Conservation (phyloP, 1,140 invertebrate species). For the Meteorus sp. region DNA sequence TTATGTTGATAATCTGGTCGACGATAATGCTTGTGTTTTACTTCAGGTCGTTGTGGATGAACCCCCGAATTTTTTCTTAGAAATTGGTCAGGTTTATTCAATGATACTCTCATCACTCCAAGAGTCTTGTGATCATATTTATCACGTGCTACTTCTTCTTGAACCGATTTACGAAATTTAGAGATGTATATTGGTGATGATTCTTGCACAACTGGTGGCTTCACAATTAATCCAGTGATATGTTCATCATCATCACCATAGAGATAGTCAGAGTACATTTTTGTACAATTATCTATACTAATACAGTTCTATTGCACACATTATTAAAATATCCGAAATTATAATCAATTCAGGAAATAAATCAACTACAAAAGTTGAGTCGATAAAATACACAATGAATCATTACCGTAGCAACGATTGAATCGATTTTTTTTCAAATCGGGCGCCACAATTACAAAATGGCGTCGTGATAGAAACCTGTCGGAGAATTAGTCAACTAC, state of each 20-base stretch:
- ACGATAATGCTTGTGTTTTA: conserved; percentile 33
- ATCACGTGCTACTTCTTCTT: conserved; percentile 12
- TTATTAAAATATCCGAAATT: no score
- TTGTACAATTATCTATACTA: no score
- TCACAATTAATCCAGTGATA: conserved; percentile 10
- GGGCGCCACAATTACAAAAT: no score
- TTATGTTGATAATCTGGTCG: conserved; percentile 29
- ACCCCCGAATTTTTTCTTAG: conserved; percentile 58
- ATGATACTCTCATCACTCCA: conserved; percentile 62
- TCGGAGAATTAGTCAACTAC: no score
- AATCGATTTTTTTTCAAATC: no score
- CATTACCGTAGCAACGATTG: no score
- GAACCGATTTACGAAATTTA: conserved; percentile 23
- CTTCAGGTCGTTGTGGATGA: conserved; percentile 5
- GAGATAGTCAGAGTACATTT: neutral
- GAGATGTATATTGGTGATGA: conserved; percentile 23
- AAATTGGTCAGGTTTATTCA: conserved; percentile 61
- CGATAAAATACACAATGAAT: no score
- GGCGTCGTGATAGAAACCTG: no score
- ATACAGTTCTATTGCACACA: no score
- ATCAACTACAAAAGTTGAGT: no score
- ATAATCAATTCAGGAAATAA: no score
- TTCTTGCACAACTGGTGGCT: neutral
- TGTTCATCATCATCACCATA: conserved; percentile 40
- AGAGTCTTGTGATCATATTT: conserved; percentile 59